These are phyloP conservation scores for Agrotis puta DNA, from an alignment of 2,888 invertebrate genomes.

Conservation along the genomic window DNA sequence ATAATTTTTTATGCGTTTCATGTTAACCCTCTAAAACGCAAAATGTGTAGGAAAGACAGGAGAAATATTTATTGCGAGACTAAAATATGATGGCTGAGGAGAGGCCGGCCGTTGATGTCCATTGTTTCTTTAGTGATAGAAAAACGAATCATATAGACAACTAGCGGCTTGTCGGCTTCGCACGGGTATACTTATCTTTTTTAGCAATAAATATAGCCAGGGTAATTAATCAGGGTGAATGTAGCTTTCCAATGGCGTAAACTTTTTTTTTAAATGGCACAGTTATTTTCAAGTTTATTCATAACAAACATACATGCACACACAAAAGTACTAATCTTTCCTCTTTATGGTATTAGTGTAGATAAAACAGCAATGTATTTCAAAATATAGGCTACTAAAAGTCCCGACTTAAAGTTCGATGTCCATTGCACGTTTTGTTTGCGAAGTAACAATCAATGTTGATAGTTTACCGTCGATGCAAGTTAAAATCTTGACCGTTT, in stretches of 20 bases:
- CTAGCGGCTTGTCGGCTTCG: too few relatives aligned
- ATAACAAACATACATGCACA: too few relatives aligned
- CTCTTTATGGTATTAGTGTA: too few relatives aligned
- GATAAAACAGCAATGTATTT: not conserved
- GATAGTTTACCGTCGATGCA: conserved; percentile 1
- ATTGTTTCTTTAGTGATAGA: conserved; percentile 4
- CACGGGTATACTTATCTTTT: too few relatives aligned
- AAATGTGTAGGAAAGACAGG: conserved; percentile 21
- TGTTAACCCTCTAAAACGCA: conserved; percentile 75
- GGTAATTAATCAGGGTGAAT: too few relatives aligned
- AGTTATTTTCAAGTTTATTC: too few relatives aligned
- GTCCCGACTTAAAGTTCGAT: not conserved
- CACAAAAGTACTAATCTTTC: too few relatives aligned
- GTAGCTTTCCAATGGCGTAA: too few relatives aligned
- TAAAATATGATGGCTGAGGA: conserved; percentile 16
- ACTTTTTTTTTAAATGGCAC: too few relatives aligned
- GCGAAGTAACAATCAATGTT: not conserved
- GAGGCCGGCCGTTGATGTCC: not conserved
- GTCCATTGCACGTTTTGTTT: conserved; percentile 13
- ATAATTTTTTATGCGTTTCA: conserved; percentile 85
- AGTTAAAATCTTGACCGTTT: conserved; percentile 26
- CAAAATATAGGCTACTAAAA: not conserved
- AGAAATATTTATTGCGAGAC: conserved; percentile 2
- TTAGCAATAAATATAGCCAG: too few relatives aligned
- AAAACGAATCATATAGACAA: not conserved